Conservation (phyloP, 2,888 invertebrate genomes). For the Operophtera brumata region DNA sequence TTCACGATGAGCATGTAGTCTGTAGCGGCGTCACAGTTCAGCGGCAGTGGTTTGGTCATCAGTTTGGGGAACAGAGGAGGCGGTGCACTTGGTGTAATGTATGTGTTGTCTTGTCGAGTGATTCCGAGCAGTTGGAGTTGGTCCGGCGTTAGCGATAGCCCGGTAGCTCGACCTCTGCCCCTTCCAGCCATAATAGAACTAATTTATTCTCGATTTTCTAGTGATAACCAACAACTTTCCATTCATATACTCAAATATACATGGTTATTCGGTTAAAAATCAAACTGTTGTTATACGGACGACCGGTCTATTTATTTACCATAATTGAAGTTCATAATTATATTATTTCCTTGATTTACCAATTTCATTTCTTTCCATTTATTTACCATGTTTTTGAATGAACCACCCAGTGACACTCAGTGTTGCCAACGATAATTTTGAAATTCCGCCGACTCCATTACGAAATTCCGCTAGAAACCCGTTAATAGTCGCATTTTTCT, state of each 20-base stretch:
- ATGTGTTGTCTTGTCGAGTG: conserved; percentile 76
- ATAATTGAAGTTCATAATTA: too few relatives aligned
- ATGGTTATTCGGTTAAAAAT: too few relatives aligned
- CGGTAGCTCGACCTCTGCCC: conserved; percentile 75
- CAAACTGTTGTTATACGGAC: not conserved
- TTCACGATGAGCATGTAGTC: conserved; percentile 87
- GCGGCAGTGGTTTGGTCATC: conserved; percentile 77
- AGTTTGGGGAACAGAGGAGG: conserved; percentile 82
- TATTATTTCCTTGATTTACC: too few relatives aligned
- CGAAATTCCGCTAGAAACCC: too few relatives aligned
- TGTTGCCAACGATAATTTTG: too few relatives aligned
- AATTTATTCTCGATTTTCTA: not conserved
- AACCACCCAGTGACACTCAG: too few relatives aligned
- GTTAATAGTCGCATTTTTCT: too few relatives aligned
- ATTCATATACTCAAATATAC: too few relatives aligned
- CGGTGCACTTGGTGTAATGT: conserved; percentile 69
- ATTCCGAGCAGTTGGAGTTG: conserved; percentile 81
- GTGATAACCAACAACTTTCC: not conserved
- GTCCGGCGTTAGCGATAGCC: conserved; percentile 77
- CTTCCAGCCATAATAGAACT: conserved; percentile 59
- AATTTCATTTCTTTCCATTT: too few relatives aligned
- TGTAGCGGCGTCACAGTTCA: conserved; percentile 79
- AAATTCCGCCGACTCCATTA: too few relatives aligned
- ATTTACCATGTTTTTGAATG: not conserved
- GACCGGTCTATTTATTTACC: not conserved